Evolutionary conservation across 1,140 invertebrate genomes (phyloP).

Genomic region (Polypedilum vanderplanki): DNA sequence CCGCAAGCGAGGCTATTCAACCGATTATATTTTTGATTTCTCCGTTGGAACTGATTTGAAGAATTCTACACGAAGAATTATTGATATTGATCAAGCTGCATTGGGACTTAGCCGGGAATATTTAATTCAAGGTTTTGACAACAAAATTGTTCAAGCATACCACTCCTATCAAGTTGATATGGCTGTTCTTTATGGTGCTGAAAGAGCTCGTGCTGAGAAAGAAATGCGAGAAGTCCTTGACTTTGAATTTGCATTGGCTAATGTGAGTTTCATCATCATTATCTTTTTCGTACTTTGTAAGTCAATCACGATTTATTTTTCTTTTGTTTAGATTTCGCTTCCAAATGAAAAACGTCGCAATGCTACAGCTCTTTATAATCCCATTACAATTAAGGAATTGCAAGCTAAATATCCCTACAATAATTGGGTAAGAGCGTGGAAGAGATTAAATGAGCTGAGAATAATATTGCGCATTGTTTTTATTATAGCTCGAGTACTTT

Average conservation of each 20-base stretch:
- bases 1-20: conserved; percentile 69
- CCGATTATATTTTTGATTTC: conserved; percentile 89
- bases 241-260: conserved; percentile 91
- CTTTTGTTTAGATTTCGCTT: conserved; percentile 64
- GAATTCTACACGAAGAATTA: conserved; percentile 75
- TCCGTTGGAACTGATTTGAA: conserved; percentile 85
- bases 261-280: conserved; percentile 54
- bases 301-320: neutral
- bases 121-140: conserved; percentile 71
- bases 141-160: conserved; percentile 72
- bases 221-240: conserved; percentile 77
- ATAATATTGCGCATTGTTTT: neutral
- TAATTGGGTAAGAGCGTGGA: conserved; percentile 34
- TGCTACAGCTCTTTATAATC: conserved; percentile 84
- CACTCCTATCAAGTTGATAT: conserved; percentile 82
- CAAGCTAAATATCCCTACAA: conserved; percentile 58
- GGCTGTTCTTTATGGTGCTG: conserved; percentile 77
- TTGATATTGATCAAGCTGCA: conserved; percentile 87
- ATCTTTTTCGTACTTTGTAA: neutral
- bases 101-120: conserved; percentile 85
- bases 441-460: neutral
- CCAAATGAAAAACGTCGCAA: conserved; percentile 87
- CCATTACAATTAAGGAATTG: conserved; percentile 72
- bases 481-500: conserved; percentile 68
- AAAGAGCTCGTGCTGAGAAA: conserved; percentile 56